Evolutionary conservation across 2,888 invertebrate genomes (phyloP), one percentile per base, ranked within the genome.

Genomic region (Lasioglossum morio): DNA sequence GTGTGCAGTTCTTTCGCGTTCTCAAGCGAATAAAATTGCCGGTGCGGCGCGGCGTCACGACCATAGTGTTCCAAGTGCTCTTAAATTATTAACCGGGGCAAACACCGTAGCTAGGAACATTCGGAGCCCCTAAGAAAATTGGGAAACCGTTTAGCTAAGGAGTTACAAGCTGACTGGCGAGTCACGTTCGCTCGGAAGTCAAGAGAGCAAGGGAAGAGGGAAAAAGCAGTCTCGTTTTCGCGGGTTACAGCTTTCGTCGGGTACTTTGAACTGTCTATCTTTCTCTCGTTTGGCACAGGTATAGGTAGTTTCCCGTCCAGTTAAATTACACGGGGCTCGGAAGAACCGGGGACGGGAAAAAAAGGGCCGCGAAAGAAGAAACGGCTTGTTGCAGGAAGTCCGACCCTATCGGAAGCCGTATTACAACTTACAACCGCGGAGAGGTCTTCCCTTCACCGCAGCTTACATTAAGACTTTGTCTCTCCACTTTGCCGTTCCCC

Each of bases 341-440:
- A 30, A 34, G 60, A 60, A 60, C 12, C 16, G n/a, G 16, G 4
- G n/a, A 16, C n/a, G 1, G 40, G 48, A 7, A 48, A 46, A 57
- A 72, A 73, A 48, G 14, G 19, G 37, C 40, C 37, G 63, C 53
- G n/a, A 79, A 63, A 46, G 63, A 53, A 60, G 16, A 72, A 14
- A 66, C 66, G 30, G 34, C 34, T 16, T 40, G 30, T 16, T 40
- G 30, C 34, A 37, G 43, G 53, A 43, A 57, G 8, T 69, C 27
- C 43, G 43, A 40, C 66, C 79, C 66, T 30, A 43, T 46, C 16
- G 79, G 82, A 79, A 73, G 53, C 73, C 79, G 27, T 43, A 66
- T 53, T 57, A 40, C 10, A 40, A 10, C n/a, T 53, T 57, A 40
- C 10, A 40, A 7, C n/a, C 48, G n/a, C 30, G 37, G 10, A 16